A percentile compares a stretch with the other conserved stretches of the same genome.
These are phyloP conservation scores for Gavialis gangeticus DNA, from an alignment of 2,113 vertebrate species.

Conservation along the genomic window DNA sequence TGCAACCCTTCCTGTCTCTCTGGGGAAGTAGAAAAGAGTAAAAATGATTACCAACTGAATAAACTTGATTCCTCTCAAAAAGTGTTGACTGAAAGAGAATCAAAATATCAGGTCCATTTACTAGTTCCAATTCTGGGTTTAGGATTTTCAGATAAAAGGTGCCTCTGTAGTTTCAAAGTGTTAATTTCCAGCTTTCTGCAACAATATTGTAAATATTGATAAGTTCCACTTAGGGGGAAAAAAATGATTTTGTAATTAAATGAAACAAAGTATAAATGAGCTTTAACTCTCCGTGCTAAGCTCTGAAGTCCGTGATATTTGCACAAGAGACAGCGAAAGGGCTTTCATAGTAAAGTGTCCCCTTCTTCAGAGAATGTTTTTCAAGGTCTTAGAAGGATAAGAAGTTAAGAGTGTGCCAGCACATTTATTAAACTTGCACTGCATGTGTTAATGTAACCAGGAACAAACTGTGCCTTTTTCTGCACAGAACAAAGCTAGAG, in stretches of 20 bases:
- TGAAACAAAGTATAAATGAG: not conserved
- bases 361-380: rapidly evolving
- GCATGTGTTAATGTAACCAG: too few species aligned
- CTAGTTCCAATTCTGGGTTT: not conserved
- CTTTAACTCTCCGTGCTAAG: not conserved
- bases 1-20: not conserved
- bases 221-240: not conserved
- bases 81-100: not conserved
- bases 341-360: not conserved
- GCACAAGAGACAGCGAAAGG: rapidly evolving
- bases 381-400: not conserved
- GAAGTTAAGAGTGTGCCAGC: not conserved
- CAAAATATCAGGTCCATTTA: not conserved
- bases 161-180: rapidly evolving
- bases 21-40: not conserved
- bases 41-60: not conserved
- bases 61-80: not conserved
- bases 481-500: not conserved
- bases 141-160: not conserved
- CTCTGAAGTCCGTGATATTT: not conserved
- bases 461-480: not conserved
- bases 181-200: not conserved
- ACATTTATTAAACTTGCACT: not conserved
- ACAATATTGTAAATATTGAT: not conserved
- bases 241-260: not conserved